phyloP scores from a whole-genome alignment of 2,797 vertebrate species.

The Buphagus erythrorhynchus region DNA sequence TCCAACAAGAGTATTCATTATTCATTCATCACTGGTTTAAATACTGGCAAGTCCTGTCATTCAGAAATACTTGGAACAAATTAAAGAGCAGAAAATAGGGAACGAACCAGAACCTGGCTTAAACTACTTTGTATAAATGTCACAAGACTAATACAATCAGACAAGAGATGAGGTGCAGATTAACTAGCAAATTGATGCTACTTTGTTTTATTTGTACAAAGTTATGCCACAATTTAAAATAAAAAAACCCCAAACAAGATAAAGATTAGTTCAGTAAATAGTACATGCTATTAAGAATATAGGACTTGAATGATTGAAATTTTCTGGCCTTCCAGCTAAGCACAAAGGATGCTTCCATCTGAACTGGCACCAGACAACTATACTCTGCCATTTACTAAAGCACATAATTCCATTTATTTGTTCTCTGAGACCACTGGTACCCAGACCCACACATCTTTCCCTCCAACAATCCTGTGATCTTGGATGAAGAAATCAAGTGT shows the following conservation, averaged over 20 bases:
- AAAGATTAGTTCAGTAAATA: neutral
- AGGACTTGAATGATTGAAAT: neutral
- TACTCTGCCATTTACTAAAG: neutral
- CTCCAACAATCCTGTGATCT: neutral
- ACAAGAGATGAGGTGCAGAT: neutral
- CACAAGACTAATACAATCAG: neutral
- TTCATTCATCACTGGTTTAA: neutral
- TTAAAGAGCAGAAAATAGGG: neutral
- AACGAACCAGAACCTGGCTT: neutral
- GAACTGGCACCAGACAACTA: neutral
- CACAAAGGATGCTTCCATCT: neutral
- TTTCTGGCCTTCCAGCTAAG: neutral
- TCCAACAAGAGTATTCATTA: neutral
- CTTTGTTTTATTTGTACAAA: neutral
- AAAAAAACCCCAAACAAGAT: neutral
- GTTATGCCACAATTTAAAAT: neutral
- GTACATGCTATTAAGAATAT: accelerated
- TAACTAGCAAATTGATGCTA: neutral
- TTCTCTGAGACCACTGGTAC: neutral
- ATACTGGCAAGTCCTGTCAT: neutral
- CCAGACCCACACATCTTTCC: neutral
- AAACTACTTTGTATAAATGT: neutral
- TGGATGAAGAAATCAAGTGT: neutral
- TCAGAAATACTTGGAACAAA: neutral
- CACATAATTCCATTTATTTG: neutral